phyloP scores from a whole-genome alignment of 1,140 invertebrate genomes.

The Lysiphlebus fabarum region DNA sequence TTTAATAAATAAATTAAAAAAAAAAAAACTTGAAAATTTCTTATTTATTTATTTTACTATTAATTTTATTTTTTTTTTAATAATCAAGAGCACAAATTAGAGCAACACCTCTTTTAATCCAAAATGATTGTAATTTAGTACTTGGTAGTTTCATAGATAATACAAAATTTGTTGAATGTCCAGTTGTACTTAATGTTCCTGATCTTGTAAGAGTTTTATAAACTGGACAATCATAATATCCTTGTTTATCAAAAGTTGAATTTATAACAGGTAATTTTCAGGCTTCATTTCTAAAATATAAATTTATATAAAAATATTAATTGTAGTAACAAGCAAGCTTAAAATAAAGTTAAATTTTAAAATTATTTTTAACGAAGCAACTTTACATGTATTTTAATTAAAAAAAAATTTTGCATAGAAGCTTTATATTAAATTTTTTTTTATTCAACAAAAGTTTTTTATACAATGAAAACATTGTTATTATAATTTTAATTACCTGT shows the following conservation, averaged over 20 bases:
- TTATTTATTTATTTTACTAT: too few species aligned
- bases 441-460: not conserved
- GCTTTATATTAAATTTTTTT: not conserved
- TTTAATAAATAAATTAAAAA: not conserved
- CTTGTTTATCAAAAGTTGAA: slow-evolving; percentile 44
- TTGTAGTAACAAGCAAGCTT: slow-evolving; percentile 9
- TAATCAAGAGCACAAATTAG: slow-evolving; percentile 74
- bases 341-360: not conserved
- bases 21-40: too few species aligned
- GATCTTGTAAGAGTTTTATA: slow-evolving; percentile 72
- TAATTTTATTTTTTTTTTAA: slow-evolving; percentile 49
- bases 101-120: slow-evolving; percentile 77
- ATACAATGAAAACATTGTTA: not conserved
- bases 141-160: slow-evolving; percentile 67
- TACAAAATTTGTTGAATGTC: slow-evolving; percentile 79
- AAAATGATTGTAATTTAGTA: slow-evolving; percentile 62
- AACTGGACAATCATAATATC: slow-evolving; percentile 68
- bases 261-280: slow-evolving; percentile 58
- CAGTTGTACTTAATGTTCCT: slow-evolving; percentile 72
- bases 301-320: not conserved
- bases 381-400: not conserved
- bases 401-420: not conserved
- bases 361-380: too few species aligned
- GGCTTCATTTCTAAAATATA: slow-evolving; percentile 59
- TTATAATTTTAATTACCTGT: slow-evolving; percentile 51